phyloP scores from a whole-genome alignment of 2,113 vertebrate genomes.

The Penelope pileata region DNA sequence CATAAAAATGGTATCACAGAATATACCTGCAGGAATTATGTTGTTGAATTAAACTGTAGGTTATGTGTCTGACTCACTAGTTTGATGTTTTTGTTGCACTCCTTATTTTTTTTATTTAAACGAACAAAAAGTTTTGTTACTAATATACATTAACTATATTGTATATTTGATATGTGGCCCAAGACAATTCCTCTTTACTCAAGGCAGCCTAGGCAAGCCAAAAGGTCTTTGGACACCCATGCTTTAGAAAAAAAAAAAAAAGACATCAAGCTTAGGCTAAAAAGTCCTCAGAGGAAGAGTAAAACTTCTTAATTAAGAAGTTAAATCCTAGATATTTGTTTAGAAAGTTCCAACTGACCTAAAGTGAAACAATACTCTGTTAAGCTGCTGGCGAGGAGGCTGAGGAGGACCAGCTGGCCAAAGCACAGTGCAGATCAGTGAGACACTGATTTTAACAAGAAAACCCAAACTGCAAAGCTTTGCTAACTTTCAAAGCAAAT shows the following conservation, averaged over 20 bases:
- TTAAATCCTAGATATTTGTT: conserved; percentile 4
- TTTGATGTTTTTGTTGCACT: too few relatives aligned
- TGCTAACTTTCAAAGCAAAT: neutral
- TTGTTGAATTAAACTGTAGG: neutral
- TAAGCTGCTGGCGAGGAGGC: neutral
- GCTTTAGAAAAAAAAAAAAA: neutral
- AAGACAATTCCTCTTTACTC: too few relatives aligned
- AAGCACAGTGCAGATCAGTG: neutral
- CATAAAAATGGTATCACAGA: neutral
- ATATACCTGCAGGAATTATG: neutral
- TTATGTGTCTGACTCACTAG: neutral
- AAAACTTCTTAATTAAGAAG: conserved; percentile 8
- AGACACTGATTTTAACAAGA: neutral
- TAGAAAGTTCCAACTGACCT: neutral
- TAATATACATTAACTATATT: too few relatives aligned
- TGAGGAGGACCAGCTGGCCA: neutral
- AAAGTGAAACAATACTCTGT: neutral
- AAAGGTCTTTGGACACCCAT: too few relatives aligned
- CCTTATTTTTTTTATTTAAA: too few relatives aligned
- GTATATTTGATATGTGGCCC: too few relatives aligned
- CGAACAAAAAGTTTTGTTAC: too few relatives aligned
- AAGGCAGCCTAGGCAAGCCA: too few relatives aligned
- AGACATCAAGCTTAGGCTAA: neutral
- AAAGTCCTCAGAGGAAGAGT: neutral
- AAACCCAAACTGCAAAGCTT: neutral